Percentiles rank a stretch among this genome's conserved stretches.
Conservation (phyloP, 2,797 vertebrate genomes). For the Orestias chungarensis region DNA sequence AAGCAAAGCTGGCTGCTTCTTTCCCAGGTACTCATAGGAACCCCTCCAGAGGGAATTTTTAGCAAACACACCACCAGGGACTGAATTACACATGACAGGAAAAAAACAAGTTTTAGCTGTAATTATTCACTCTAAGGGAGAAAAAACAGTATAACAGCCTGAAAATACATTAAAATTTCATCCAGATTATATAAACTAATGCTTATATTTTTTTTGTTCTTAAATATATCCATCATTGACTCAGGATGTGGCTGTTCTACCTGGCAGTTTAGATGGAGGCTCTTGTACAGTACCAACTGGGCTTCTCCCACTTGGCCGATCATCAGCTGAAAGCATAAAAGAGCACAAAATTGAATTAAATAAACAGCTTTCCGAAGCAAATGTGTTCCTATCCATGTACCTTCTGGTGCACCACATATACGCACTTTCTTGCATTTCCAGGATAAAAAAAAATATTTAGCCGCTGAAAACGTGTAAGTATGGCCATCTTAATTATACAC, state of each 20-base stretch:
- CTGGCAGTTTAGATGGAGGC: slow-evolving; percentile 86
- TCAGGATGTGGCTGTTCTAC: slow-evolving; percentile 64
- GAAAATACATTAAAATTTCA: neutral
- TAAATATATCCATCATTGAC: neutral
- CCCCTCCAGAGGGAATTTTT: slow-evolving; percentile 98
- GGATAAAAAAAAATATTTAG: neutral
- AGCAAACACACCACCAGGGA: slow-evolving; percentile 94
- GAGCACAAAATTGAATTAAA: slow-evolving; percentile 18
- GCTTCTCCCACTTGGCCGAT: slow-evolving; percentile 89
- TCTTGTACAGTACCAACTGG: slow-evolving; percentile 88
- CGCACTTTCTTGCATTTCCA: neutral
- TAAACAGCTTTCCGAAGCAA: neutral
- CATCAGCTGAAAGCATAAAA: slow-evolving; percentile 83
- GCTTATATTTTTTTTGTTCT: neutral
- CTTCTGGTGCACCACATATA: neutral
- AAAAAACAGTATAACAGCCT: neutral
- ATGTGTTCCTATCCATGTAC: neutral
- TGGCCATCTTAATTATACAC: neutral
- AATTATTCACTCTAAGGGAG: neutral
- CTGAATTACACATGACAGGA: slow-evolving; percentile 62
- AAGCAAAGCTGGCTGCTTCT: slow-evolving; percentile 97
- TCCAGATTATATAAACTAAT: neutral
- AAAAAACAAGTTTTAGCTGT: neutral
- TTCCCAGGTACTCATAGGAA: slow-evolving; percentile 96
- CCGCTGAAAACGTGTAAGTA: neutral